A percentile compares a stretch with the other conserved stretches of the same genome.
phyloP scores from a whole-genome alignment of 1,140 invertebrate genomes.

The Drosophila burlai region DNA sequence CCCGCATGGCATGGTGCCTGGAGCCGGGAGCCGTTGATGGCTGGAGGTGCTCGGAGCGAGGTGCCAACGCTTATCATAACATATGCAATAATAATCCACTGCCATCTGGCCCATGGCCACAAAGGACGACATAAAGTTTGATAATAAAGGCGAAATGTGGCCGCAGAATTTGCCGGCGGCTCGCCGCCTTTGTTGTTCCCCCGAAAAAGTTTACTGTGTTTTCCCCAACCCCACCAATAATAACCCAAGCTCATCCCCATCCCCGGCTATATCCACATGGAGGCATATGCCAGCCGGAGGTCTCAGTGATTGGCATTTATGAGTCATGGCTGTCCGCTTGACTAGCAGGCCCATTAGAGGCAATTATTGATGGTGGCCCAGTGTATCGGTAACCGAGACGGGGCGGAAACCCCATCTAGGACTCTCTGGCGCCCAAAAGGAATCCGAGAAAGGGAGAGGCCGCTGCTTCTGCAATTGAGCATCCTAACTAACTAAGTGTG shows the following conservation, averaged over 20 bases:
- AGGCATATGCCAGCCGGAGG: conserved; percentile 10
- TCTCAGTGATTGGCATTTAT: conserved; percentile 47
- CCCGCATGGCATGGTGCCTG: conserved; percentile 8
- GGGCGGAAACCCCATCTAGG: neutral
- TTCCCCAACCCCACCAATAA: neutral
- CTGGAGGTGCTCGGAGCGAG: conserved; percentile 26
- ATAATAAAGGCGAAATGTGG: conserved; percentile 62
- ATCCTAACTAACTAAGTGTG: neutral
- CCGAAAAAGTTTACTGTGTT: conserved; percentile 32
- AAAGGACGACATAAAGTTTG: conserved; percentile 57
- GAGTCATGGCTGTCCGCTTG: conserved; percentile 33
- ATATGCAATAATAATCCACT: conserved; percentile 73
- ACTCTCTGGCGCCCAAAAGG: conserved; percentile 2
- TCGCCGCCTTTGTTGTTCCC: neutral
- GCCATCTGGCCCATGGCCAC: conserved; percentile 28
- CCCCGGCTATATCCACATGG: neutral
- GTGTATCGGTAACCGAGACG: neutral
- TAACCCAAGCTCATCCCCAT: neutral
- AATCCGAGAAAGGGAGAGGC: neutral
- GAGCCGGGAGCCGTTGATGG: neutral
- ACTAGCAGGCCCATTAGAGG: conserved; percentile 31
- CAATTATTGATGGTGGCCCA: conserved; percentile 36
- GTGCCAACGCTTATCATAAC: conserved; percentile 63
- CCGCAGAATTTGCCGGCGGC: conserved; percentile 36
- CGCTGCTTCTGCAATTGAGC: too few relatives aligned